Percentiles rank a stretch among this genome's conserved stretches.
Evolutionary conservation across 2,888 invertebrate species (phyloP).

Genomic region (Lepeophtheirus nordmannii): DNA sequence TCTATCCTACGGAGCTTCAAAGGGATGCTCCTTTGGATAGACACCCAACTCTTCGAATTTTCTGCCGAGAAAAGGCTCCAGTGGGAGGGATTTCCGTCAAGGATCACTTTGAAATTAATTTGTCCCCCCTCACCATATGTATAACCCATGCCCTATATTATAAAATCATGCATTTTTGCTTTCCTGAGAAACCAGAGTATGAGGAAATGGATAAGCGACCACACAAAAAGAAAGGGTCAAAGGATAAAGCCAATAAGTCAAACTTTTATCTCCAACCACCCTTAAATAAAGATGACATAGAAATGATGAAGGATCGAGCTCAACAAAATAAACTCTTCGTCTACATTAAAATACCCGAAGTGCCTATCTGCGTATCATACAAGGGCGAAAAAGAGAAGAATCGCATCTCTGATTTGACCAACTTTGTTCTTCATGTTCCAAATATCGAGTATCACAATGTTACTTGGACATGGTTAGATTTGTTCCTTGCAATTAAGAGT

Average conservation of each 20-base stretch:
- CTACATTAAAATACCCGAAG: constrained; percentile 69
- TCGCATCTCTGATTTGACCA: constrained; percentile 71
- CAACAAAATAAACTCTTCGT: constrained; percentile 96
- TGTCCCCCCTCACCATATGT: constrained; percentile 81
- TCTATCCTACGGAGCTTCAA: constrained; percentile 59
- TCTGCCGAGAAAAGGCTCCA: constrained; percentile 86
- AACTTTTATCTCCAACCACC: constrained; percentile 70
- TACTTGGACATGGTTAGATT: constrained; percentile 98
- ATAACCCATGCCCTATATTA: constrained; percentile 90
- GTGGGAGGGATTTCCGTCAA: constrained; percentile 98
- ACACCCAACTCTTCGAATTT: constrained; percentile 77
- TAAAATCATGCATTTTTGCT: constrained; percentile 92
- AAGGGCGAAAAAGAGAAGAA: constrained; percentile 98
- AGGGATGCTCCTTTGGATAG: constrained; percentile 79
- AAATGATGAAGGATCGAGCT: constrained; percentile 93
- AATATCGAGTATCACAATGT: constrained; percentile 96
- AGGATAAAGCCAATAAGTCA: constrained; percentile 35
- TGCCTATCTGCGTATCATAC: constrained; percentile 78
- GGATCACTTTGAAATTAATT: constrained; percentile 96
- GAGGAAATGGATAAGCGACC: constrained; percentile 51
- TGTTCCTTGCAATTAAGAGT: constrained; percentile 83
- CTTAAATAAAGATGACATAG: constrained; percentile 78
- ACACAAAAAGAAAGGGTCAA: constrained; percentile 36
- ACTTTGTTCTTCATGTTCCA: constrained; percentile 63
- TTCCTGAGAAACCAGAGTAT: constrained; percentile 80